Base-by-base conservation (phyloP, 2,113 vertebrate genomes). In the Rhea pennata region DNA sequence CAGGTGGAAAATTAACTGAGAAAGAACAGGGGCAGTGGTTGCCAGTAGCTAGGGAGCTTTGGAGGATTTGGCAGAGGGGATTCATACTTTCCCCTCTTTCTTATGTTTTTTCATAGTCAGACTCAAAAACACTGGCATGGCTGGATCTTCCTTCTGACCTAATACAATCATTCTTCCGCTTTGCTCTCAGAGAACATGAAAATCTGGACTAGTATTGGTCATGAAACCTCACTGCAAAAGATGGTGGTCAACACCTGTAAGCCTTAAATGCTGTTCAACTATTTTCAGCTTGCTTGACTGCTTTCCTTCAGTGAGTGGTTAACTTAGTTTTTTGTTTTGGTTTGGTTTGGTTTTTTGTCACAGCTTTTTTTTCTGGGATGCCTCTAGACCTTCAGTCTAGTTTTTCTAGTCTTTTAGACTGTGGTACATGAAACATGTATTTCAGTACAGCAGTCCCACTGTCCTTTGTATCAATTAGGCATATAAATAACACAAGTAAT, bases 21-120 rank as follows among this genome's bases (percentile, higher is more conserved):
- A 26, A 59, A 72, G 17, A 20, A n/a, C 0, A 40, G 4, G 7
- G 8, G 1, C n/a, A 65, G 11, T 0, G 0, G 6, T 46, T 88
- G 31, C 7, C 64, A 16, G 62, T 33, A 42, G 9, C 31, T 72
- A 33, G 24, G 31, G 20, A 70, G 50, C 59, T 70, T 40, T 2
- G 7, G 6, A 90, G 6, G 82, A 46, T 36, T 0, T 21, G 2
- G 13, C 36, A 4, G 17, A 20, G 40, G 23, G 2, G 44, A 26
- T 71, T 12, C 0, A 3, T 29, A 54, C 54, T 75, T 92, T 2
- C 16, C 23, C 24, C 6, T n/a, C 17, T 48, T 82, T 8, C 10
- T 67, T 88, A 58, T 39, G 14, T 44, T 50, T 22, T 71, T 83
- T 48, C 16, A 27, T 20, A 61, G 12, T 44, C 50, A 70, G n/a